These are phyloP conservation scores for Fistularia tabacaria DNA, from an alignment of 2,797 vertebrate species.

Conservation along the genomic window DNA sequence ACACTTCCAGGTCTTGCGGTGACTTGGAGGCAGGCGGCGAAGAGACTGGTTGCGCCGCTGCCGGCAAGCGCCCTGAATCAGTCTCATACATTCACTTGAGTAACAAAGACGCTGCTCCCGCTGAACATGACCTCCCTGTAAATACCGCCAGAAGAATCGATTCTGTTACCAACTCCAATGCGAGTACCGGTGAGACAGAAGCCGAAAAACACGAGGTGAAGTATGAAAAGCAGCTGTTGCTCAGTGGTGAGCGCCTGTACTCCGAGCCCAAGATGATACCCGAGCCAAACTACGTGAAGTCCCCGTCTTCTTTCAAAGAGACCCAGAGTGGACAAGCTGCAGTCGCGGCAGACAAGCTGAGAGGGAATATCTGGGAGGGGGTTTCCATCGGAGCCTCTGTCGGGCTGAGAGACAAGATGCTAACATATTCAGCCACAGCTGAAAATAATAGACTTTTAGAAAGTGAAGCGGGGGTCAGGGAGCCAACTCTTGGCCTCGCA, in stretches of 20 bases:
- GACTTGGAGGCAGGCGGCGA: slow-evolving; percentile 42
- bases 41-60: slow-evolving; percentile 27
- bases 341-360: slow-evolving; percentile 46
- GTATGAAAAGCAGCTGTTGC: slow-evolving; percentile 38
- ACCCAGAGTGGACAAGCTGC: slow-evolving; percentile 32
- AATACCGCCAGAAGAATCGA: slow-evolving; percentile 47
- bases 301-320: slow-evolving; percentile 48
- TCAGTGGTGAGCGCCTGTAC: slow-evolving; percentile 43
- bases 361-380: slow-evolving; percentile 48
- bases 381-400: slow-evolving; percentile 39
- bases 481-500: slow-evolving; percentile 65
- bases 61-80: slow-evolving; percentile 40
- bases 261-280: slow-evolving; percentile 67
- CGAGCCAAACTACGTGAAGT: slow-evolving; percentile 46
- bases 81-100: slow-evolving; percentile 66
- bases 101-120: slow-evolving; percentile 53
- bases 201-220: slow-evolving; percentile 5
- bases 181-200: slow-evolving; percentile 33
- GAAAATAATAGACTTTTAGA: slow-evolving; percentile 44
- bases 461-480: slow-evolving; percentile 43
- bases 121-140: slow-evolving; percentile 28
- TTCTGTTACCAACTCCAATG: slow-evolving; percentile 26
- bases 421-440: slow-evolving; percentile 67
- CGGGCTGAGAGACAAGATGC: slow-evolving; percentile 36
- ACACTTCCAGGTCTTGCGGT: slow-evolving; percentile 45